Conservation (phyloP, 2,797 vertebrate species). For the Ara ararauna region DNA sequence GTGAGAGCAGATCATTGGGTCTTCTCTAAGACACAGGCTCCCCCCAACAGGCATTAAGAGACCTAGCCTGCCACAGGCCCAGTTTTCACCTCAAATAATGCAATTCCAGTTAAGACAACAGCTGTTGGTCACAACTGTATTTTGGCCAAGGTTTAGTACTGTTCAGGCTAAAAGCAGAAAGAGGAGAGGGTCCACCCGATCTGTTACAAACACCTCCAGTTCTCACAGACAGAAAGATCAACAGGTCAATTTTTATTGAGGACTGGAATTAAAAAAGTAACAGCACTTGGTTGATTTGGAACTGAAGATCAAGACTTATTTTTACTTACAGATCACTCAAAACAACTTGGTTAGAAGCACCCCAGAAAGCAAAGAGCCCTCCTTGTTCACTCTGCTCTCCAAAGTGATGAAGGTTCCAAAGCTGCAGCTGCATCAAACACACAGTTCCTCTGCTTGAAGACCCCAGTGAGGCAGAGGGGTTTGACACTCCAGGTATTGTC, state of each 20-base stretch:
- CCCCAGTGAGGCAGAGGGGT: not conserved
- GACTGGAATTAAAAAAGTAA: conserved; percentile 49
- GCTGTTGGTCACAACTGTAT: not conserved
- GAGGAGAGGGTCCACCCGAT: not conserved
- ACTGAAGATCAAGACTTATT: conserved; percentile 5
- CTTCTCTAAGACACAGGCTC: not conserved
- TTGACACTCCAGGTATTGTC: accelerated
- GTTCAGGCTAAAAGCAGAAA: not conserved
- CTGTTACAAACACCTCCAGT: not conserved
- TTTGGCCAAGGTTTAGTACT: not conserved
- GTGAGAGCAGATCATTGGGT: not conserved
- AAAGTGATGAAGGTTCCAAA: not conserved
- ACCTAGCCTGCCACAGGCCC: not conserved
- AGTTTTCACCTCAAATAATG: not conserved
- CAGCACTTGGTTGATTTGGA: conserved; percentile 44
- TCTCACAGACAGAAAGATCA: not conserved
- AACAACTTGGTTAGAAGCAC: not conserved
- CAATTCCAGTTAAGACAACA: not conserved
- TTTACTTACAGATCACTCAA: not conserved
- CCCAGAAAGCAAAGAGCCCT: conserved; percentile 1
- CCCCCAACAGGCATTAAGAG: not conserved
- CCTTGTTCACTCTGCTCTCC: not conserved
- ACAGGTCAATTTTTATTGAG: conserved; percentile 52
- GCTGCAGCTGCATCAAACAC: not conserved
- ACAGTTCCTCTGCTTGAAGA: not conserved